Base-by-base conservation (phyloP, 2,888 invertebrate genomes). In the Branchipolynoe longqiensis region DNA sequence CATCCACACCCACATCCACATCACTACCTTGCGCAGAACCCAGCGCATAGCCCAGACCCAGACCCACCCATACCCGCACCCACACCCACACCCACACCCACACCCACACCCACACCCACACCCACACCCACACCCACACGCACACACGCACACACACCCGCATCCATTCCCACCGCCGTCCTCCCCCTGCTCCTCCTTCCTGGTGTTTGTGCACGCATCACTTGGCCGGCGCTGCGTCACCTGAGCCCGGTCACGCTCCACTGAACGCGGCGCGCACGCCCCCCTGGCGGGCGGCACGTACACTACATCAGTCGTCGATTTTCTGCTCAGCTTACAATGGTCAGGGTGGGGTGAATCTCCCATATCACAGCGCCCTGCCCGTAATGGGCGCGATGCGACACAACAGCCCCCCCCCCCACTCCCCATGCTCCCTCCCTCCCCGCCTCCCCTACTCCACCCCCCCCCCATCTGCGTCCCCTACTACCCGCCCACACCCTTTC, bases 201-300 rank as follows among this genome's bases (percentile, higher is more conserved):
- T 18, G 48, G 38, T 69, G 69, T 22, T 38, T 1, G 38, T 69
- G n/a, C 69, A 69, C 69, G 69, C 69, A 69, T 38, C 3, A 38
- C 69, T 1, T 33, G 1, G 36, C 38, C 38, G 14, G n/a, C 36
- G 18, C 18, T 14, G 69, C 36, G 2, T 33, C 28, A 69, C 69
- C 69, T 69, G 69, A 69, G 69, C 33, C 38, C 69, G 36, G 33
- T 69, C 69, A 69, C 38, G 69, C 69, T 69, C 69, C 36, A 36
- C 36, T 69, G 69, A 33, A 69, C 38, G 62, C 62, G 62, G 31
- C 62, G 62, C 36, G 38, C 38, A 36, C 3, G 69, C 36, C 3
- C 36, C 69, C 25, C n/a, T 3, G 12, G 69, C 36, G 2, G 12
- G 36, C 36, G 38, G 18, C 36, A 12, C n/a, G 38, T 4, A 25